Conservation (phyloP, 2,113 vertebrate genomes). For the Macrotus californicus region DNA sequence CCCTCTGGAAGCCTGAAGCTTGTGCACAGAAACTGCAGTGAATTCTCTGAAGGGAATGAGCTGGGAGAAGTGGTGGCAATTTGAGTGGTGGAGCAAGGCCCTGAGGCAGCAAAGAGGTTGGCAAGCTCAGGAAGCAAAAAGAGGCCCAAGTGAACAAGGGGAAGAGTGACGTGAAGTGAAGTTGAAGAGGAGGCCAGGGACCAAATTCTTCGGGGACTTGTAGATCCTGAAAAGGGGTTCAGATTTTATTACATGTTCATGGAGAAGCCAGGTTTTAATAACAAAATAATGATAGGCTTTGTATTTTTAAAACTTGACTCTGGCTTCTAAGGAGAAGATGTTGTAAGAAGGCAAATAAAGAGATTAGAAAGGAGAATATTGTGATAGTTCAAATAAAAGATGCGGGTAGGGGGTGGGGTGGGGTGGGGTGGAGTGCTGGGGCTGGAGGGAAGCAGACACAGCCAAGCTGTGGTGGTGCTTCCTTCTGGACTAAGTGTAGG, state of each 20-base stretch:
- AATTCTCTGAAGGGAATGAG: not conserved
- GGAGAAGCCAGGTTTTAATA: not conserved
- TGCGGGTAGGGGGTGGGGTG: no score
- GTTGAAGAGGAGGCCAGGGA: not conserved
- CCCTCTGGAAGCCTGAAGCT: not conserved
- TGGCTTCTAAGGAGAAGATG: not conserved
- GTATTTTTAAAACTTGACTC: not conserved
- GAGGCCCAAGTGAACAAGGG: not conserved
- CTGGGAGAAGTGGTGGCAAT: not conserved
- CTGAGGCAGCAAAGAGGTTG: not conserved
- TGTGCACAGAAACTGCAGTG: not conserved
- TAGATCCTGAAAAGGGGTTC: not conserved
- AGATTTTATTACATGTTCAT: not conserved
- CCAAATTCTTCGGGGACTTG: not conserved
- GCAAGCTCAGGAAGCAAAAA: not conserved
- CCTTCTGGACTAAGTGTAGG: not conserved
- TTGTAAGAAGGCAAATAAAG: not conserved
- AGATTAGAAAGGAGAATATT: not conserved
- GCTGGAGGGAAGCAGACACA: not conserved
- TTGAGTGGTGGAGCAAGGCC: not conserved
- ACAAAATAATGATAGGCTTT: not conserved
- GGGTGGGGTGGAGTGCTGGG: not conserved
- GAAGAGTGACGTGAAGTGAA: not conserved
- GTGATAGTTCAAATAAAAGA: not conserved
- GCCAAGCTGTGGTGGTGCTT: not conserved